Evolutionary conservation across 2,888 invertebrate species (phyloP).

Genomic region (Diplazon laetatorius): DNA sequence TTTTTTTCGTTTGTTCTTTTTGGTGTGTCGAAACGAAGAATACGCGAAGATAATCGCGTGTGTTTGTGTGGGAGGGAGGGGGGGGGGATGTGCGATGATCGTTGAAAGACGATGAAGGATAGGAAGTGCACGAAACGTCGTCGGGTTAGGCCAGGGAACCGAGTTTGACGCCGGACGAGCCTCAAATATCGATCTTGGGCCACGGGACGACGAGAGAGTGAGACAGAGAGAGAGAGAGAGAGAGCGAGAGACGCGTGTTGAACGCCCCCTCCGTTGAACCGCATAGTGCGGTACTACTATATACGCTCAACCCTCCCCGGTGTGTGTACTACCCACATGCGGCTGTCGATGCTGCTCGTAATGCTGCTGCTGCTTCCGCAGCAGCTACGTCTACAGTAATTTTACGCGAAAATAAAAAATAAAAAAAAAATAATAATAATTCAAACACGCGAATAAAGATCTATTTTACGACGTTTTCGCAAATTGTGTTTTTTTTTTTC

Average conservation of each 20-base stretch:
- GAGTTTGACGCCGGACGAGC: conserved; percentile 74
- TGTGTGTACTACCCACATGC: conserved; percentile 57
- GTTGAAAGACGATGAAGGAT: conserved; percentile 45
- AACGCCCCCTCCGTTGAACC: conserved; percentile 41
- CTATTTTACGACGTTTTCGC: not conserved
- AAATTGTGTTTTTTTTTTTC: not conserved
- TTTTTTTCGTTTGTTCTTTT: too few species aligned
- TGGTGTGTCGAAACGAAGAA: not conserved
- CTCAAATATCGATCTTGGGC: conserved; percentile 80
- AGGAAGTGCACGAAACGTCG: conserved; percentile 52
- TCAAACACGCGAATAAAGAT: not conserved
- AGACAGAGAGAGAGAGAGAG: conserved; percentile 52
- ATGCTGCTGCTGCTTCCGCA: not conserved
- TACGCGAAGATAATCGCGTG: too few species aligned
- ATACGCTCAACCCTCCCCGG: conserved; percentile 62
- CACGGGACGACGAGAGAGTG: too few species aligned
- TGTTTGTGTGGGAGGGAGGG: not conserved
- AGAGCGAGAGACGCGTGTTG: conserved; percentile 46
- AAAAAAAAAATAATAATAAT: too few species aligned
- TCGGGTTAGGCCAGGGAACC: conserved; percentile 70
- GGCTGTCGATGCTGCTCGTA: conserved; percentile 34
- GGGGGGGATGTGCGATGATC: not conserved
- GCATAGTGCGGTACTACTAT: conserved; percentile 58
- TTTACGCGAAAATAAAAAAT: too few species aligned
- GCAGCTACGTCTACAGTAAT: conserved; percentile 10